Evolutionary conservation across 2,113 vertebrate genomes (phyloP).

Genomic region (Neodontobutis hainanensis): DNA sequence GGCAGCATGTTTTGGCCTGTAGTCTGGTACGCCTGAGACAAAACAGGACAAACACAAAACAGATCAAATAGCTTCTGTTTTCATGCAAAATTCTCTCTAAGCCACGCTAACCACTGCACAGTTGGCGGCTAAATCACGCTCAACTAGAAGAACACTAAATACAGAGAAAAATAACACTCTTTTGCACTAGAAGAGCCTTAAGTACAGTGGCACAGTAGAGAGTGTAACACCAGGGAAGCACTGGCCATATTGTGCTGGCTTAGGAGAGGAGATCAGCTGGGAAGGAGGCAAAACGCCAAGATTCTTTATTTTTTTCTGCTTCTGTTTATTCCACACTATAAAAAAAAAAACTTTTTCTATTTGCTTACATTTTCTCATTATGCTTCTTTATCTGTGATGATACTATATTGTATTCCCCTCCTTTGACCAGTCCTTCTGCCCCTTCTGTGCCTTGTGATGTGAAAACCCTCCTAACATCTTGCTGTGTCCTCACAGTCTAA

Average conservation of each 20-base stretch:
- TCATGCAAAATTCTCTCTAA: conserved; percentile 51
- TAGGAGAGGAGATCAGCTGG: conserved; percentile 74
- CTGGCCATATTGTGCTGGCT: conserved; percentile 79
- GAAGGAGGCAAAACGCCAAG: conserved; percentile 71
- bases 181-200: conserved; percentile 38
- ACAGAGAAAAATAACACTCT: conserved; percentile 62
- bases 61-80: conserved; percentile 69
- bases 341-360: conserved; percentile 11
- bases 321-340: conserved; percentile 35
- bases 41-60: conserved; percentile 63
- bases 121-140: conserved; percentile 69
- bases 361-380: background rate
- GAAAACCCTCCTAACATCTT: conserved; percentile 80
- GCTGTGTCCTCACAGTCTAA: conserved; percentile 80
- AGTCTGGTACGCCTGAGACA: conserved; percentile 46
- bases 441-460: conserved; percentile 65
- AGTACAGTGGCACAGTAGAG: conserved; percentile 47
- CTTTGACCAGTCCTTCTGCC: conserved; percentile 8
- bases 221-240: conserved; percentile 64
- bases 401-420: conserved; percentile 5
- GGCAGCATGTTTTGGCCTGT: conserved; percentile 60
- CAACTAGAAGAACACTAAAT: conserved; percentile 58
- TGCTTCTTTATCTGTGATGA: conserved; percentile 11
- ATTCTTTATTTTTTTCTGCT: conserved; percentile 22
- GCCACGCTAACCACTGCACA: conserved; percentile 60